Percentiles rank a stretch among this genome's conserved stretches.
Conservation (phyloP, 1,140 invertebrate species). For the Meloidogyne floridensis region DNA sequence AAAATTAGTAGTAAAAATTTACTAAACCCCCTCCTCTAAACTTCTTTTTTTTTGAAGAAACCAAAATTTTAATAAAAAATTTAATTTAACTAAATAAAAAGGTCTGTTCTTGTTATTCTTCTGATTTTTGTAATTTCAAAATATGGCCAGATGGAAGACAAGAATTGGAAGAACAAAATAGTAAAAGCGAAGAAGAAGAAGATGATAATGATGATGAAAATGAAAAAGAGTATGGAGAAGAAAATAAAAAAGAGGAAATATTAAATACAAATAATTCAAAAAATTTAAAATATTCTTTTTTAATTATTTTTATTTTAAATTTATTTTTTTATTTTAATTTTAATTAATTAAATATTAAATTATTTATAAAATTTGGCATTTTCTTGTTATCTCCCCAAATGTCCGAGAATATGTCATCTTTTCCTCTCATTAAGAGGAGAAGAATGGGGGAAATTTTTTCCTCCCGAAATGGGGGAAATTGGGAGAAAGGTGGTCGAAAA, state of each 20-base stretch:
- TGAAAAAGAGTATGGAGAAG: background rate
- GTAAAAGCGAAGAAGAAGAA: background rate
- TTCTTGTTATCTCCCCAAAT: too few species aligned
- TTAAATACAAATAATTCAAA: conserved; percentile 26
- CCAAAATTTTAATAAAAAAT: too few species aligned
- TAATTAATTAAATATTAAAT: background rate
- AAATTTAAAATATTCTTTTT: background rate
- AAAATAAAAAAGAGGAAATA: background rate
- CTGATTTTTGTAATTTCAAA: conserved; percentile 48
- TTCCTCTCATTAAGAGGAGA: too few species aligned
- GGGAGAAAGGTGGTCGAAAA: too few species aligned
- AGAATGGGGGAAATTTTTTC: too few species aligned
- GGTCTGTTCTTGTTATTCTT: conserved; percentile 45
- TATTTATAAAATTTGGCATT: too few species aligned
- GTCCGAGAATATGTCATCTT: too few species aligned
- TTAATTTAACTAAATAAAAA: background rate
- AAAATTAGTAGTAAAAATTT: too few species aligned
- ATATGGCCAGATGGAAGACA: conserved; percentile 37
- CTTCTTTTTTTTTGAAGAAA: too few species aligned
- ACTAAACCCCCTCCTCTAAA: too few species aligned
- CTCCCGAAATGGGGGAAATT: too few species aligned
- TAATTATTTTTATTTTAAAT: conserved; percentile 3
- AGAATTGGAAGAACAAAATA: conserved; percentile 28
- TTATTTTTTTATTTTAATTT: conserved; percentile 10
- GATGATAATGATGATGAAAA: background rate